Evolutionary conservation across 2,888 invertebrate species (phyloP), one percentile per base, ranked within the genome.

Genomic region (Steinernema carpocapsae): DNA sequence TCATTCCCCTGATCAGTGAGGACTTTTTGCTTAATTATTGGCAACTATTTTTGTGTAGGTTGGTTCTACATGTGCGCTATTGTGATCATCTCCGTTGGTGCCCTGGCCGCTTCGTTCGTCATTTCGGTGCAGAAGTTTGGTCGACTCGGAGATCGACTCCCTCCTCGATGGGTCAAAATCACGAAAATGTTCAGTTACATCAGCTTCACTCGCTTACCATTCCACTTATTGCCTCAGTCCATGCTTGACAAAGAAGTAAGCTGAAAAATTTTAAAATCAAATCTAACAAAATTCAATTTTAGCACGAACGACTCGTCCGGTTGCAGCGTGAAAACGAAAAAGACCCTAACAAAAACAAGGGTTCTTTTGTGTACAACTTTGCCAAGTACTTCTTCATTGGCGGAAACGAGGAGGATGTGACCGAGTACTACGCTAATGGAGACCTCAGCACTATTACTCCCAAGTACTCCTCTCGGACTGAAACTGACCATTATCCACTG

Each of bases 1-100:
- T 87, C 79, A 88, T 89, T 46, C 88, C 88, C 14, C 81, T 89
- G 1, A 88, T 89, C 71, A 88, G 88, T 88, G 78, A 82, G 86
- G 64, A 37, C 4, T 10, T 10, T 37, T 37, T 37, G n/a, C n/a
- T n/a, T n/a, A n/a, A n/a, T n/a, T n/a, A 43, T 43, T 43, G 7
- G 43, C 43, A 43, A 4, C 48, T 14, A 48, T 10, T 52, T 52
- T 71, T 19, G 29, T 76, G 43, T 70, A 77, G 77, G 77, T 48
- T 76, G 76, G 76, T 77, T 77, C 74, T 77, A 77, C 70, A 71
- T 77, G 70, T 72, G 72, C 52, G 77, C 77, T 14, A 77, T 77
- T 14, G 46, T 77, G 3, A 77, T 77, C 56, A 77, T 77, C 72
- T 77, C 77, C 17, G 74, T 77, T 1, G 77, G 77, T 6, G 77